Base-by-base conservation (phyloP, 1,140 invertebrate species). In the Portunus trituberculatus region DNA sequence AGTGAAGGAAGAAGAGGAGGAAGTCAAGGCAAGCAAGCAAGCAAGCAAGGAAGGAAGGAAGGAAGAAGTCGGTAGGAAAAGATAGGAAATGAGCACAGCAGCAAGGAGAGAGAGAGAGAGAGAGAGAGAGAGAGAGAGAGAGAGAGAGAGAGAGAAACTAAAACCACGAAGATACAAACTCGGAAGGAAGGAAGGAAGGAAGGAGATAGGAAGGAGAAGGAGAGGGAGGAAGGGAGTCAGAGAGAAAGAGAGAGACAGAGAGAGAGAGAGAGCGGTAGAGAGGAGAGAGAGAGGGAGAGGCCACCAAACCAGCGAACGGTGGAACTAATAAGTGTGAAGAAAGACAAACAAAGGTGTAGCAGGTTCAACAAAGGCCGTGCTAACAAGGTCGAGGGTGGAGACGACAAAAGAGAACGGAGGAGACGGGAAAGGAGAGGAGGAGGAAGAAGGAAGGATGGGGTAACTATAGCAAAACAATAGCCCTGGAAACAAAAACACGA, bases 241-340 rank as follows among this genome's bases (percentile, higher is more conserved):
- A n/a, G 25, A 76, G 6, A n/a, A 25, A 10, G 20, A 20, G 20
- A 76, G 20, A 25, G 48, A 52, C 6, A 52, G 14, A 14, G 48
- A 52, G 48, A 52, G 67, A n/a, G 25, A n/a, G 20, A 76, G 67
- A n/a, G n/a, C 1, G 67, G 20, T 1, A 76, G 67, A 76, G 20
- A 25, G 59, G 67, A n/a, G 25, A n/a, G 20, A 76, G 67, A n/a
- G n/a, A n/a, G 67, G 20, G 25, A 76, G 67, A 76, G 20, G 25
- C 12, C 67, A 76, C 67, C 67, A 20, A 76, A 76, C 67, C 67
- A n/a, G 25, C 67, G 67, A n/a, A 76, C 67, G 67, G 67, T 7
- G 67, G 67, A 76, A 76, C 67, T 76, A 76, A 76, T 76, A 76
- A 76, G 67, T 76, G 67, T 76, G 67, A 76, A 76, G 67, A 76